A percentile compares a stretch with the other conserved stretches of the same genome.
Conservation (phyloP, 1,140 invertebrate genomes). For the Andrena cerasifolii region DNA sequence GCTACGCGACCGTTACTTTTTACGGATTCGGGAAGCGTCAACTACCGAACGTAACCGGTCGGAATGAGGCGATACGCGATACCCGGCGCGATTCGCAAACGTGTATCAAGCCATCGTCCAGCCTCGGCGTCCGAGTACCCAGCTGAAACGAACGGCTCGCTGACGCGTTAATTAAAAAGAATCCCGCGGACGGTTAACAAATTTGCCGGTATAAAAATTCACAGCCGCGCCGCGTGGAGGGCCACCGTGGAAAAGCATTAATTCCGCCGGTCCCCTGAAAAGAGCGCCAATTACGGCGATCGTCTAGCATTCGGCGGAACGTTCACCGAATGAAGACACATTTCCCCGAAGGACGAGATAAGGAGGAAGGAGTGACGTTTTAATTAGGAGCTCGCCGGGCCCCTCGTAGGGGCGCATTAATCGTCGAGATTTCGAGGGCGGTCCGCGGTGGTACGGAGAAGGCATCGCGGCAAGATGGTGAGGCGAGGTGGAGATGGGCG, state of each 20-base stretch:
- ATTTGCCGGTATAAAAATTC: neutral
- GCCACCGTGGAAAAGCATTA: neutral
- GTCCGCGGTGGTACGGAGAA: conserved; percentile 27
- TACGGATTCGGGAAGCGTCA: too few species aligned
- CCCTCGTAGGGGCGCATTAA: conserved; percentile 65
- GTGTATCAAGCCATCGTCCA: neutral
- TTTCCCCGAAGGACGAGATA: conserved; percentile 49
- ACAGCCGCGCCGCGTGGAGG: neutral
- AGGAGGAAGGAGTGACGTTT: conserved; percentile 60
- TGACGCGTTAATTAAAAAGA: conserved; percentile 19
- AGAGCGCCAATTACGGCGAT: conserved; percentile 30
- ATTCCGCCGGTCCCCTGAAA: conserved; percentile 1
- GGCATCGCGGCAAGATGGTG: neutral
- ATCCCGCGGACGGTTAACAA: neutral
- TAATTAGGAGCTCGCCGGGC: conserved; percentile 61
- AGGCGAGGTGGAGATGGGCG: neutral
- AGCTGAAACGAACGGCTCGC: neutral
- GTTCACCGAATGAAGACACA: conserved; percentile 40
- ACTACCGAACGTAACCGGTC: too few species aligned
- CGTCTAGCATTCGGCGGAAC: conserved; percentile 35
- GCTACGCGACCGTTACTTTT: neutral
- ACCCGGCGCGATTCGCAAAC: neutral
- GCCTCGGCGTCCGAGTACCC: neutral
- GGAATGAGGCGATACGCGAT: too few species aligned
- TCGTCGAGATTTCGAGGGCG: conserved; percentile 70